A percentile compares a stretch with the other conserved stretches of the same genome.
Evolutionary conservation across 2,797 vertebrate species (phyloP).

Genomic region (Prunella strophiata): DNA sequence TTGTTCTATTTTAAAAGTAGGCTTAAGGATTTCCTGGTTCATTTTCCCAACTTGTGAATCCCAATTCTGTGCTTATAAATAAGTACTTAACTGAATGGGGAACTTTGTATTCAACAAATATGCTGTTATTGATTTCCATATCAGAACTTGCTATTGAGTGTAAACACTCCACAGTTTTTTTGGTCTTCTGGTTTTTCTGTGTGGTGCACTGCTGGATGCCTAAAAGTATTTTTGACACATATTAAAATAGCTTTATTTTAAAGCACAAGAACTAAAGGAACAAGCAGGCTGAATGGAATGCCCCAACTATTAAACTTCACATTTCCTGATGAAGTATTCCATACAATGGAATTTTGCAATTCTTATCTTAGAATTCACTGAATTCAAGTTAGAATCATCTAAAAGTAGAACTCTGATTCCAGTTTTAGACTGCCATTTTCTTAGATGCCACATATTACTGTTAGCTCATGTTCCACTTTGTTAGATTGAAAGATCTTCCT

Average conservation of each 20-base stretch:
- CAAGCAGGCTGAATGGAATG: background rate
- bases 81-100: background rate
- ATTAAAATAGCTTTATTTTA: background rate
- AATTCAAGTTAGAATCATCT: background rate
- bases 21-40: background rate
- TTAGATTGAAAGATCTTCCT: background rate
- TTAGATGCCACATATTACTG: background rate
- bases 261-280: background rate
- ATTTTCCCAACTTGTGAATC: background rate
- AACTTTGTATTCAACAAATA: background rate
- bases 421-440: background rate
- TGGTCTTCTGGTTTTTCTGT: background rate
- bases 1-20: background rate
- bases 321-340: background rate
- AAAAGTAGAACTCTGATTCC: background rate
- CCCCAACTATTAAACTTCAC: background rate
- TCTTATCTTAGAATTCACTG: background rate
- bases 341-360: background rate
- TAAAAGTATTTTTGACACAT: background rate
- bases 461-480: background rate
- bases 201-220: background rate
- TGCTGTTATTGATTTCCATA: background rate
- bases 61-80: background rate
- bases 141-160: background rate
- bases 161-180: background rate